A percentile compares a stretch with the other conserved stretches of the same genome.
Conservation (phyloP, 2,888 invertebrate species). For the Gari tellinella region DNA sequence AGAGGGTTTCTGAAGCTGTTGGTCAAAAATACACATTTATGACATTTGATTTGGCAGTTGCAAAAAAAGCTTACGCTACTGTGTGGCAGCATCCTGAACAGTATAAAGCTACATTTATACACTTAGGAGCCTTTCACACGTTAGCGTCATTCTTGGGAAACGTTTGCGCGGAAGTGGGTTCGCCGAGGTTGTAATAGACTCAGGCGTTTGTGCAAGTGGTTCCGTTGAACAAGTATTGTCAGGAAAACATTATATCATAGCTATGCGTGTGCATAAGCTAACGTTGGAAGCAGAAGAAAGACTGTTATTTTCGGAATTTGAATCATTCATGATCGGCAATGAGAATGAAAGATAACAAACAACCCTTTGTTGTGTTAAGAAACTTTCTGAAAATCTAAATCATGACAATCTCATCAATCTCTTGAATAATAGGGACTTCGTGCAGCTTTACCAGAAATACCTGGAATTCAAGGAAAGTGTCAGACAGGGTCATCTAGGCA, state of each 20-base stretch:
- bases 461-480: conserved; percentile 24
- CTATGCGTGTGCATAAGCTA: conserved; percentile 46
- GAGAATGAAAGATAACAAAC: not conserved
- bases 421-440: too few relatives aligned
- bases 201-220: conserved; percentile 47
- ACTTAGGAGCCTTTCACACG: conserved; percentile 47
- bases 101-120: conserved; percentile 7
- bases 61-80: conserved; percentile 35
- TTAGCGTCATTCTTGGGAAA: conserved; percentile 38
- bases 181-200: conserved; percentile 31
- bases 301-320: conserved; percentile 19
- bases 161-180: conserved; percentile 43
- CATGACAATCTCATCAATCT: not conserved
- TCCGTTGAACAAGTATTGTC: conserved; percentile 39
- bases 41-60: conserved; percentile 47
- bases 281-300: conserved; percentile 36
- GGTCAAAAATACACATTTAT: conserved; percentile 40
- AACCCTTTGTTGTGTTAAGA: not conserved
- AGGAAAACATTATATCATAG: conserved; percentile 35
- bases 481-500: conserved; percentile 22
- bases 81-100: conserved; percentile 32
- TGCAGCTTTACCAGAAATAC: conserved; percentile 3
- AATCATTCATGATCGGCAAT: not conserved
- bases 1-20: conserved; percentile 22
- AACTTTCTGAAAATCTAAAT: conserved; percentile 9